Conservation (phyloP, 1,140 invertebrate species). For the Drosophila bipectinata region DNA sequence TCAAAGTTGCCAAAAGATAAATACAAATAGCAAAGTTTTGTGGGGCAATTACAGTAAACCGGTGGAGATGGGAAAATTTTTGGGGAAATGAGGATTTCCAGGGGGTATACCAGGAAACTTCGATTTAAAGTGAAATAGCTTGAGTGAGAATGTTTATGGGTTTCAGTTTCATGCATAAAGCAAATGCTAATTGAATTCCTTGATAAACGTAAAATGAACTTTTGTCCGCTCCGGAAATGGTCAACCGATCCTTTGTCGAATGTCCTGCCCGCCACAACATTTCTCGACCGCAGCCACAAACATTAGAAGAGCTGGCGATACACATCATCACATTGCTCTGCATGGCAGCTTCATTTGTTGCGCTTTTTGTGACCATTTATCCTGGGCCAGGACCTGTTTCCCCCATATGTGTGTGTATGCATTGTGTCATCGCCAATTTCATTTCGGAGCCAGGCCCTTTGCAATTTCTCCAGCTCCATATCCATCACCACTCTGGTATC, state of each 20-base stretch:
- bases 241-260: neutral
- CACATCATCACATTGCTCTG: conserved; percentile 49
- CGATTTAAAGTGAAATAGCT: conserved; percentile 20
- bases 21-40: conserved; percentile 68
- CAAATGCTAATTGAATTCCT: conserved; percentile 75
- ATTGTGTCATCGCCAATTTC: conserved; percentile 57
- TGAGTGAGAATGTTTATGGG: conserved; percentile 18
- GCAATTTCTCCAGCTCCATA: conserved; percentile 16
- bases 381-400: conserved; percentile 9
- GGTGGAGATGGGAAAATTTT: neutral
- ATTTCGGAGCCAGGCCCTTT: conserved; percentile 44
- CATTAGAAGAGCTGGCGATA: conserved; percentile 61
- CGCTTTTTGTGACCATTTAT: conserved; percentile 58
- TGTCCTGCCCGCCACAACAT: conserved; percentile 44
- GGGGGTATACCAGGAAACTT: neutral
- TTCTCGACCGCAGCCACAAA: conserved; percentile 57
- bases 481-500: conserved; percentile 37
- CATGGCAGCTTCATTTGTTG: conserved; percentile 49
- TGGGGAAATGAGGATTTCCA: neutral
- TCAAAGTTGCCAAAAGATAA: conserved; percentile 64
- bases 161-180: conserved; percentile 66
- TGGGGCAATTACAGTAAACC: conserved; percentile 42
- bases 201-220: conserved; percentile 54
- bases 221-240: conserved; percentile 42
- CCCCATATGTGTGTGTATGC: conserved; percentile 9